phyloP scores from a whole-genome alignment of 2,888 invertebrate species.

The Heliconius hortense region DNA sequence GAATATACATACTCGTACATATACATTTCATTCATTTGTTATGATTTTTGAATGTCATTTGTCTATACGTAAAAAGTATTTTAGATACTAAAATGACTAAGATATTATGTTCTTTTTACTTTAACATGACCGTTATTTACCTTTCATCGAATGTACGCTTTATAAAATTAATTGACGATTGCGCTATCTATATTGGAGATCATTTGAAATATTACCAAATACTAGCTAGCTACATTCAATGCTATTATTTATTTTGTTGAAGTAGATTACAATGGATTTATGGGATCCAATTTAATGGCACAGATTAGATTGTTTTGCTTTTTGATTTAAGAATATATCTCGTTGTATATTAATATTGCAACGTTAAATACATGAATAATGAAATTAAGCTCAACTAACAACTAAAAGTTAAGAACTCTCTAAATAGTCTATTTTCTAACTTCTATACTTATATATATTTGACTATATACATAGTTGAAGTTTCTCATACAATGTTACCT shows the following conservation, averaged over 20 bases:
- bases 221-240: not conserved
- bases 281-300: not conserved
- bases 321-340: not conserved
- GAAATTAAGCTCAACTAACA: no score
- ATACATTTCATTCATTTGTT: no score
- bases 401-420: no score
- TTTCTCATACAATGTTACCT: not conserved
- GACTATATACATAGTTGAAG: not conserved
- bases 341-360: not conserved
- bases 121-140: not conserved
- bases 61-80: no score
- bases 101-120: not conserved
- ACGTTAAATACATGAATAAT: no score
- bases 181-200: slow-evolving; percentile 25
- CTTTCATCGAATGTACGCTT: slow-evolving; percentile 9
- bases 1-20: no score
- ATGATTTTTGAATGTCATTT: no score
- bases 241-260: slow-evolving; percentile 7
- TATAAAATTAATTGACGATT: slow-evolving; percentile 28
- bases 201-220: slow-evolving; percentile 21
- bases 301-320: not conserved
- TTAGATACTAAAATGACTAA: no score
- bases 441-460: no score
- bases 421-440: no score
- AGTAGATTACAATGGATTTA: slow-evolving; percentile 3